A percentile compares a stretch with the other conserved stretches of the same genome.
These are phyloP conservation scores for Lepetodrilus schrolli DNA, from an alignment of 2,888 invertebrate species.

Conservation along the genomic window DNA sequence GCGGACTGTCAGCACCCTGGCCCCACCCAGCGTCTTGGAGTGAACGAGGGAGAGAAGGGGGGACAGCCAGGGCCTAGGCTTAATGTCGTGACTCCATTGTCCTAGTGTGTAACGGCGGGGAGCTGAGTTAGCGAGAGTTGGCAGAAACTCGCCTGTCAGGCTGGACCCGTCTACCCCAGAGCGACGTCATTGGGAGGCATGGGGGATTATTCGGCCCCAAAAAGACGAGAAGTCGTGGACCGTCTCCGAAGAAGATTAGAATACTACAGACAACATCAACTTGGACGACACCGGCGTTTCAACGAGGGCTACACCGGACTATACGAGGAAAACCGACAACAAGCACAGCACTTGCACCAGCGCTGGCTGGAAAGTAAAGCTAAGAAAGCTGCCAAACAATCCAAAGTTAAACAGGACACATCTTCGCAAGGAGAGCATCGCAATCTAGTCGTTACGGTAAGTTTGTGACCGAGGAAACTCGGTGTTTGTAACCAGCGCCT, in stretches of 20 bases:
- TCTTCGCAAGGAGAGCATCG: slow-evolving; percentile 54
- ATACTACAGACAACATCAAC: slow-evolving; percentile 88
- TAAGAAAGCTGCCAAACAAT: slow-evolving; percentile 81
- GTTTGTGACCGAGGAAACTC: slow-evolving; percentile 25
- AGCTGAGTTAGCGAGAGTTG: slow-evolving; percentile 2
- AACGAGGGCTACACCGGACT: slow-evolving; percentile 90
- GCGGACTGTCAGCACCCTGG: not conserved
- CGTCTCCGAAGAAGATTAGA: slow-evolving; percentile 86
- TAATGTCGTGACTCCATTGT: slow-evolving; percentile 25
- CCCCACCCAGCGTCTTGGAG: not conserved
- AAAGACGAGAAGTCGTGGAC: slow-evolving; percentile 83
- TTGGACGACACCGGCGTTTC: slow-evolving; percentile 89
- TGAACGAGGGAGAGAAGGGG: not conserved
- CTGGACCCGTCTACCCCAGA: slow-evolving; percentile 28
- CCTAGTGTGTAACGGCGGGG: not conserved
- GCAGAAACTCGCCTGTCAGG: slow-evolving; percentile 27
- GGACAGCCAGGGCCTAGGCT: not conserved
- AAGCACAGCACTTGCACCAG: slow-evolving; percentile 88
- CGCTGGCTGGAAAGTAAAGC: slow-evolving; percentile 92
- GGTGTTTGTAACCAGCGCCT: not conserved
- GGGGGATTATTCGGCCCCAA: slow-evolving; percentile 77
- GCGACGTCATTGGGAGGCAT: slow-evolving; percentile 63
- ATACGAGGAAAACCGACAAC: slow-evolving; percentile 92
- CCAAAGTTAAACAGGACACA: slow-evolving; percentile 47
- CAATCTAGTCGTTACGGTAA: slow-evolving; percentile 63